Evolutionary conservation across 92 coral and sea anemone genomes (phyloP).

Genomic region (Galaxea fascicularis): DNA sequence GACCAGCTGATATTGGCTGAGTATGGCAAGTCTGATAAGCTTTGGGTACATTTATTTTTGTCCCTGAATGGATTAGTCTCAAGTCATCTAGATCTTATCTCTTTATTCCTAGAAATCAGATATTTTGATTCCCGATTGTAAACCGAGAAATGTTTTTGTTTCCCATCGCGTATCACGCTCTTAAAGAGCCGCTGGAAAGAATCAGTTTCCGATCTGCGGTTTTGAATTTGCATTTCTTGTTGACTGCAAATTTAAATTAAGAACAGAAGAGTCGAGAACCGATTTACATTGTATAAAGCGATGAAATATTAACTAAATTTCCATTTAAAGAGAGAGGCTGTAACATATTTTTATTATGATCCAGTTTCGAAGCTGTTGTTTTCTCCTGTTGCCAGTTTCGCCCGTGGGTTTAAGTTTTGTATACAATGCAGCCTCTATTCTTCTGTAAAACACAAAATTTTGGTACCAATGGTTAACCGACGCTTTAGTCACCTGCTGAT

Average conservation of each 20-base stretch:
- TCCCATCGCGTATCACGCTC: not conserved
- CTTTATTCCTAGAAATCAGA: constrained; percentile 7
- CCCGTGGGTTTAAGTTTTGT: not conserved
- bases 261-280: not conserved
- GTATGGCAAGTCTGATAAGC: not conserved
- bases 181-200: not conserved
- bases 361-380: not conserved
- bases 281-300: not conserved
- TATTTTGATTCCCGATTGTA: not conserved
- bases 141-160: not conserved
- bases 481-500: constrained; percentile 17
- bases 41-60: not conserved
- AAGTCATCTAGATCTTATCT: constrained; percentile 35
- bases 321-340: not conserved
- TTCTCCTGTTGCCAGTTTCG: not conserved
- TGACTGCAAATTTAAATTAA: not conserved
- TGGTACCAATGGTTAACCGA: not conserved
- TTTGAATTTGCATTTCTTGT: constrained; percentile 9
- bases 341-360: no score
- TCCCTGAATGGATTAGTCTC: not conserved
- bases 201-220: constrained; percentile 26
- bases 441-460: not conserved
- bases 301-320: not conserved
- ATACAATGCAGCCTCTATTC: not conserved
- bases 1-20: not conserved